These are phyloP conservation scores for Dicentrarchus labrax DNA, from an alignment of 2,113 vertebrate genomes.

Conservation along the genomic window DNA sequence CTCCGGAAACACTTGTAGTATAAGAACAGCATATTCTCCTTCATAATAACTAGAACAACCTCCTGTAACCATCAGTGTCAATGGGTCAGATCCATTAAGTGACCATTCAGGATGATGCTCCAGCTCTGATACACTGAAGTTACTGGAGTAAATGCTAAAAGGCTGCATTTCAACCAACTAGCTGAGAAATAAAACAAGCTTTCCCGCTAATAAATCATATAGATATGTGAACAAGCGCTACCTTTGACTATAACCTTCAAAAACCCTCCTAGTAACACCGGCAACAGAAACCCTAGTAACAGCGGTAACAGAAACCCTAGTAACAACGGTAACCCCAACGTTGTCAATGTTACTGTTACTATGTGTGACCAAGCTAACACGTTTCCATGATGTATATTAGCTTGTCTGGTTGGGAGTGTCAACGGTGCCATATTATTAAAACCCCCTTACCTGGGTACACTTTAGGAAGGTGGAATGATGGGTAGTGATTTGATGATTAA, in stretches of 20 bases:
- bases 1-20: background rate
- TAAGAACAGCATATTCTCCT: no score
- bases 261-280: background rate
- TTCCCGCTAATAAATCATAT: no score
- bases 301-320: no score
- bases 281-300: no score
- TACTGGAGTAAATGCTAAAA: no score
- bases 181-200: background rate
- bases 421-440: constrained; percentile 11
- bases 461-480: background rate
- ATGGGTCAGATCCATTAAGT: no score
- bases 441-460: constrained; percentile 54
- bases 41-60: no score
- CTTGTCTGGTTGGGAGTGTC: background rate
- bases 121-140: background rate
- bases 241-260: background rate
- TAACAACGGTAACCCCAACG: background rate
- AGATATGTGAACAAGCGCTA: background rate
- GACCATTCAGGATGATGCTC: background rate
- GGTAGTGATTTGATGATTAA: background rate
- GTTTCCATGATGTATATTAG: constrained; percentile 32
- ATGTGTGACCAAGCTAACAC: constrained; percentile 46
- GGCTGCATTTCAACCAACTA: background rate
- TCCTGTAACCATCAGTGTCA: background rate
- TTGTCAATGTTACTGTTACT: background rate